A percentile compares a stretch with the other conserved stretches of the same genome.
phyloP scores from a whole-genome alignment of 64 coral and sea anemone species.

The Dendronephthya gigantea region DNA sequence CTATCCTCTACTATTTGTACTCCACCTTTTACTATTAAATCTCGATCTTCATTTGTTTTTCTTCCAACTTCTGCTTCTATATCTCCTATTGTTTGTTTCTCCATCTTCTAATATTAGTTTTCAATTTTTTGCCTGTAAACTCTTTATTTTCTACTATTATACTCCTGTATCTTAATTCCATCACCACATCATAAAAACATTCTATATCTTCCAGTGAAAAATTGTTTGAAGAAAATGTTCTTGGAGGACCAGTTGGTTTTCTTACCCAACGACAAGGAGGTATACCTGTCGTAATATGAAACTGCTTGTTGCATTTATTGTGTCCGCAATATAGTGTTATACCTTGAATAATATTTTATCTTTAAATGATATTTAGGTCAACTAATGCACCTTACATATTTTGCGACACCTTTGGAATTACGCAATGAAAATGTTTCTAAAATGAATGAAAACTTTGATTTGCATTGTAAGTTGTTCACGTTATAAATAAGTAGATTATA shows the following conservation, averaged over 20 bases:
- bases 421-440: slow-evolving; percentile 62
- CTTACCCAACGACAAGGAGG: slow-evolving; percentile 82
- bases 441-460: slow-evolving; percentile 55
- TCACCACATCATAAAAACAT: too few relatives aligned
- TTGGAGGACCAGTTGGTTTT: slow-evolving; percentile 79
- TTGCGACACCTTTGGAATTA: slow-evolving; percentile 80
- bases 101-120: too few relatives aligned
- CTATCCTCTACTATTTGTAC: too few relatives aligned
- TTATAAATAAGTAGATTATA: background rate
- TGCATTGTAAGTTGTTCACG: slow-evolving; percentile 46
- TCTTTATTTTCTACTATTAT: too few relatives aligned
- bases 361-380: slow-evolving; percentile 51
- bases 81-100: too few relatives aligned
- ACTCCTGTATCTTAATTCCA: too few relatives aligned
- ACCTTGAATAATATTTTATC: background rate
- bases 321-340: background rate
- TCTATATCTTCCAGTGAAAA: background rate
- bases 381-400: slow-evolving; percentile 79
- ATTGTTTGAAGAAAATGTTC: slow-evolving; percentile 47
- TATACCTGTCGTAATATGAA: background rate
- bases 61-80: too few relatives aligned
- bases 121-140: too few relatives aligned
- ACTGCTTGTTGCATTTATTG: background rate
- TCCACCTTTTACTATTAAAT: too few relatives aligned
- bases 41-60: too few relatives aligned